Evolutionary conservation across 2,888 invertebrate species (phyloP), one percentile per base, ranked within the genome.

Genomic region (Philereme transversata): DNA sequence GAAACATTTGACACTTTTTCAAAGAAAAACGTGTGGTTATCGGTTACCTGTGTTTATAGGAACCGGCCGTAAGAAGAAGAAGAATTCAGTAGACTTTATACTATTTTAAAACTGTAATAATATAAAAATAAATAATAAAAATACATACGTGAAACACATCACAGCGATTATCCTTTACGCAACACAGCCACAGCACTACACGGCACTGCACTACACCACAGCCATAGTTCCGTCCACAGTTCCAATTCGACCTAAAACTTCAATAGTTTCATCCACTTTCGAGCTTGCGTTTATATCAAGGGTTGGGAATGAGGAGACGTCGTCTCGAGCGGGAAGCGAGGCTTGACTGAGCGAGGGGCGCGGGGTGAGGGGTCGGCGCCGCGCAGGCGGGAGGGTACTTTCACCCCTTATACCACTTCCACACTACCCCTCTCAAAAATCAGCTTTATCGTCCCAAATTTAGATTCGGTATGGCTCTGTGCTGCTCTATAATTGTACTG

Each of bases 381-480:
- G 83, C 83, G 84, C 84, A 81, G 83, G 77, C 83, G 83, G 73
- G 52, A 63, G 63, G 63, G 59, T 51, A 47, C 63, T 60, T 58
- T 8, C 48, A 55, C 51, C 58, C 62, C 48, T 49, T 22, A 9
- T 51, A 40, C 40, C 62, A 57, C 62, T 62, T 8, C 10, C 3
- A n/a, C 5, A 7, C 33, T 34, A 5, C 11, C 34, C 38, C 46
- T 38, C 36, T 43, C 43, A 4, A 22, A 51, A 51, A 43, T 47
- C 33, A 57, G 34, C 54, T 47, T 38, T 62, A 62, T 38, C 5
- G 7, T 9, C 6, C 4, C 40, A 6, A 7, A 4, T 10, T 49
- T 51, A 54, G 54, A 50, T 46, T 4, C 7, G 8, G 9, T 9
- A 22, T 22, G 22, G 22, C 22, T 22, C 22, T 22, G 22, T 22